Percentiles rank a stretch among this genome's conserved stretches.
Conservation (phyloP, 2,113 vertebrate species). For the Phyllostomus hastatus region DNA sequence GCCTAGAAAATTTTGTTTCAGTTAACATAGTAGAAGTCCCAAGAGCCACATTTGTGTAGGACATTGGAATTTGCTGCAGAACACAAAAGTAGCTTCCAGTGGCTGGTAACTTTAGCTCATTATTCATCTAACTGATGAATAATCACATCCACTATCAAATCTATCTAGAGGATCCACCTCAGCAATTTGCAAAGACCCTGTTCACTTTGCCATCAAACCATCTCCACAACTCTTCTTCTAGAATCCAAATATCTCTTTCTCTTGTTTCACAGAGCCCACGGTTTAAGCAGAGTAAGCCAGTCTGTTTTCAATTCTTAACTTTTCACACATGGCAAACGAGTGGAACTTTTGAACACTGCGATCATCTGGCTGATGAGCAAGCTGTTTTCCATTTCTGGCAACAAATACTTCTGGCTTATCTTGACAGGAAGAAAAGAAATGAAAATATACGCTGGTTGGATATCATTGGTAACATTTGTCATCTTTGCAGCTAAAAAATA, state of each 20-base stretch:
- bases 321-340: slow-evolving; percentile 68
- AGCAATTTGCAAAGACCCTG: background rate
- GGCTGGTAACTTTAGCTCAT: background rate
- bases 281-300: slow-evolving; percentile 43
- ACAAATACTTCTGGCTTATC: slow-evolving; percentile 73
- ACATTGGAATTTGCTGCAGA: background rate
- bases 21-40: background rate
- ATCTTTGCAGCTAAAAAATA: slow-evolving; percentile 57
- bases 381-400: slow-evolving; percentile 75
- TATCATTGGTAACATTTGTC: slow-evolving; percentile 68
- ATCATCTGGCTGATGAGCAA: slow-evolving; percentile 75
- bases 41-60: background rate
- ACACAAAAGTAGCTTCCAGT: background rate
- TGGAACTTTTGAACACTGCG: slow-evolving; percentile 59
- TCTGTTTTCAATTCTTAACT: slow-evolving; percentile 71
- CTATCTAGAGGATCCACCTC: background rate
- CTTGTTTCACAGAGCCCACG: slow-evolving; percentile 26
- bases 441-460: slow-evolving; percentile 66
- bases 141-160: background rate
- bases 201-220: background rate
- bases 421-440: slow-evolving; percentile 53
- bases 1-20: background rate
- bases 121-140: background rate
- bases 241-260: background rate
- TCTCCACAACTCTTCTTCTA: background rate